Evolutionary conservation across 2,888 invertebrate species (phyloP).

Genomic region (Schrankia costaestrigalis): DNA sequence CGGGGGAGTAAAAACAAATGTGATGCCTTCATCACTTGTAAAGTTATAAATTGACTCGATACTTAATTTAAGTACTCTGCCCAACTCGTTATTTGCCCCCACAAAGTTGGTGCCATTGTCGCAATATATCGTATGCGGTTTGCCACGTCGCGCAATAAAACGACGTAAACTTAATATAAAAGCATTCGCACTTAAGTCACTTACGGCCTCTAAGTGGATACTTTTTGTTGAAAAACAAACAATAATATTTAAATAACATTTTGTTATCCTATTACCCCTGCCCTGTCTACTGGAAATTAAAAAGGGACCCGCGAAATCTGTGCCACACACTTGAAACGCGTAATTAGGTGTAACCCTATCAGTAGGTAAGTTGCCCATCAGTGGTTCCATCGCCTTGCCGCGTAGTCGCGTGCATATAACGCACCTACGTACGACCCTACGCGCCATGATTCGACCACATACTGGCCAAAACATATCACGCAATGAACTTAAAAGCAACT

Average conservation of each 20-base stretch:
- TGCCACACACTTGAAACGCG: conserved; percentile 9
- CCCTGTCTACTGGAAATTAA: conserved; percentile 7
- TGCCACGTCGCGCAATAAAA: too few relatives aligned
- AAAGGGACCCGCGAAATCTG: conserved; percentile 12
- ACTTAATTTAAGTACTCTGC: conserved; percentile 5
- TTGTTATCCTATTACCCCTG: conserved; percentile 5
- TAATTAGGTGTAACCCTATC: conserved; percentile 5
- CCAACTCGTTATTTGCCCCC: conserved; percentile 6
- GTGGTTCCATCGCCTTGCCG: conserved; percentile 8
- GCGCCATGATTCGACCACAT: too few relatives aligned
- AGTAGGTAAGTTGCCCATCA: conserved; percentile 15
- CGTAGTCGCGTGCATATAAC: not conserved
- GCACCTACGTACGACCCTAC: too few relatives aligned
- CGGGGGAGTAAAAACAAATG: too few relatives aligned
- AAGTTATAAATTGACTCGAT: conserved; percentile 5
- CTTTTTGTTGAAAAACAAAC: conserved; percentile 13
- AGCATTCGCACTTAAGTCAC: conserved; percentile 11
- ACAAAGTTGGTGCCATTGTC: conserved; percentile 16
- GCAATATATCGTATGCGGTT: too few relatives aligned
- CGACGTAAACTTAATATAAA: conserved; percentile 12
- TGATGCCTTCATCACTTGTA: too few relatives aligned
- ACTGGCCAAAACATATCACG: too few relatives aligned
- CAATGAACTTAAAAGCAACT: too few relatives aligned
- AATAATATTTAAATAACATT: too few relatives aligned
- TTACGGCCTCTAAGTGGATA: conserved; percentile 12